A percentile compares a stretch with the other conserved stretches of the same genome.
Conservation (phyloP, 2,888 invertebrate species). For the Gandaritis pyraliata region DNA sequence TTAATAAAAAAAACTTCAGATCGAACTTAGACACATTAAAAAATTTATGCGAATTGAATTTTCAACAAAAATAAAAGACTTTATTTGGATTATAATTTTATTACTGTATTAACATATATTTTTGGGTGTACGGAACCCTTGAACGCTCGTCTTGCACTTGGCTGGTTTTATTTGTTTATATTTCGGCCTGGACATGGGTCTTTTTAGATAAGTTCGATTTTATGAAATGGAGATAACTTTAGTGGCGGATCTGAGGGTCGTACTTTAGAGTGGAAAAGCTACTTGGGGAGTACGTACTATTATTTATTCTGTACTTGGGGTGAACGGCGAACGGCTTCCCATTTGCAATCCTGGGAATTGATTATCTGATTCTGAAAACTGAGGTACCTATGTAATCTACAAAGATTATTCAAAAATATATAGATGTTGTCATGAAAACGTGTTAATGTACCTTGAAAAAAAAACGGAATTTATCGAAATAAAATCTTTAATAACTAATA, state of each 20-base stretch:
- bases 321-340: background rate
- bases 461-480: too few species aligned
- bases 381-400: background rate
- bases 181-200: slow-evolving; percentile 45
- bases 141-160: background rate
- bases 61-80: too few species aligned
- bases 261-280: slow-evolving; percentile 15
- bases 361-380: background rate
- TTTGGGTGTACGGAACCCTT: background rate
- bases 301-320: slow-evolving; percentile 1
- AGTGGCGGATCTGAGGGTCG: slow-evolving; percentile 24
- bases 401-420: too few species aligned
- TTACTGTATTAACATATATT: background rate
- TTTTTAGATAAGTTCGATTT: slow-evolving; percentile 51
- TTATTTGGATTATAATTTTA: too few species aligned
- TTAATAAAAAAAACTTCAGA: too few species aligned
- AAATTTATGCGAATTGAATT: too few species aligned
- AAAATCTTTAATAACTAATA: too few species aligned
- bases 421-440: too few species aligned
- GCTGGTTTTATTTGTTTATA: slow-evolving; percentile 45
- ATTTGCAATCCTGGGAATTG: background rate
- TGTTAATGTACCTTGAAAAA: too few species aligned
- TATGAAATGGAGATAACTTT: slow-evolving; percentile 43
- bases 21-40: too few species aligned
- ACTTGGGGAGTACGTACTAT: slow-evolving; percentile 10